phyloP scores from a whole-genome alignment of 2,797 vertebrate species.

The Delichon dasypus region DNA sequence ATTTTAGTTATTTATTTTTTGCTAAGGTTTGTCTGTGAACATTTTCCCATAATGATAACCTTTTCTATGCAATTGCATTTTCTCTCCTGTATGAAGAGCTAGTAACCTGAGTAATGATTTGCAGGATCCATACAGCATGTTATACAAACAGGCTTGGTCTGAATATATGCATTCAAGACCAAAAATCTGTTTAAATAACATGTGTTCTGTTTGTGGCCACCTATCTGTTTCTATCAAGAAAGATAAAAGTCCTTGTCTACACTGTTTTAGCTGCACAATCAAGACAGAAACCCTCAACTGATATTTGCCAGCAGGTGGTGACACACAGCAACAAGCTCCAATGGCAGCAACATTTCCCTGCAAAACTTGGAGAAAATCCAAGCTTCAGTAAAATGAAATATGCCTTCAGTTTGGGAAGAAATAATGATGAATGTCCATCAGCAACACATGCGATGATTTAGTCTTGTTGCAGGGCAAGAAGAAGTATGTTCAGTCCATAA shows the following conservation, averaged over 20 bases:
- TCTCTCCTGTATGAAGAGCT: not conserved
- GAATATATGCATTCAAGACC: slow-evolving; percentile 56
- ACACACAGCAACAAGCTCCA: slow-evolving; percentile 67
- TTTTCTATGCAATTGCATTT: not conserved
- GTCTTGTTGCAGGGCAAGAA: slow-evolving; percentile 9
- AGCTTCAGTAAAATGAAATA: slow-evolving; percentile 64
- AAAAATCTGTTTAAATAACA: slow-evolving; percentile 64
- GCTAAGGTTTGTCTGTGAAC: not conserved
- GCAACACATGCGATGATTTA: slow-evolving; percentile 1
- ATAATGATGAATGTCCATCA: slow-evolving; percentile 60
- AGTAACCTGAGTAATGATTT: slow-evolving; percentile 24
- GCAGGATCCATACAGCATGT: not conserved
- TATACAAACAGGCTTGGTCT: slow-evolving; percentile 23
- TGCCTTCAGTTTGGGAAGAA: slow-evolving; percentile 49
- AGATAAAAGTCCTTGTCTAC: slow-evolving; percentile 56
- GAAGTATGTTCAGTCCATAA: slow-evolving; percentile 36
- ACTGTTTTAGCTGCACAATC: not conserved
- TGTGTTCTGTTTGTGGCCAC: slow-evolving; percentile 21
- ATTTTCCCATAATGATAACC: not conserved
- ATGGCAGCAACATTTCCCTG: slow-evolving; percentile 39
- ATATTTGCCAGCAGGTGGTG: slow-evolving; percentile 74
- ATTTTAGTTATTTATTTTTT: not conserved
- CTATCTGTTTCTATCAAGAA: slow-evolving; percentile 55
- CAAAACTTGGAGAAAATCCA: slow-evolving; percentile 64
- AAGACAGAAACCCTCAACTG: slow-evolving; percentile 48